A percentile compares a stretch with the other conserved stretches of the same genome.
Conservation (phyloP, 1,140 invertebrate genomes). For the Antheraea mylitta region DNA sequence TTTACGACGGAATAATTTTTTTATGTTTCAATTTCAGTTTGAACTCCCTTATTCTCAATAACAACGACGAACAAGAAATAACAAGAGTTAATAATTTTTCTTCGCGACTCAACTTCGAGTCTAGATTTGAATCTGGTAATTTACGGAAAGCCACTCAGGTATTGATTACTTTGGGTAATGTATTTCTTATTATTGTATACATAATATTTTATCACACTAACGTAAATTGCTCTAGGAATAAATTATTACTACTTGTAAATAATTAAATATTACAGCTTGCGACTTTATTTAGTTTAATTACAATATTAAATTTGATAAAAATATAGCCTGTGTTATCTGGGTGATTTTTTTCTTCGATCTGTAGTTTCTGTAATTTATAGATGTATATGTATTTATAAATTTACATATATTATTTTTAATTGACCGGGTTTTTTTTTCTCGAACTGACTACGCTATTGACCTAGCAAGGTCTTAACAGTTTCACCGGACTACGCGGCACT, state of each 20-base stretch:
- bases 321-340: too few relatives aligned
- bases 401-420: too few relatives aligned
- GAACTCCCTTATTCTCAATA: slow-evolving; percentile 65
- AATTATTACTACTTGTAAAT: not conserved
- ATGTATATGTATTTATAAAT: too few relatives aligned
- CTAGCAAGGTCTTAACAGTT: too few relatives aligned
- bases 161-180: slow-evolving; percentile 19
- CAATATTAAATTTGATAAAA: too few relatives aligned
- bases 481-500: too few relatives aligned
- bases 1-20: not conserved
- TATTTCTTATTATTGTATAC: not conserved
- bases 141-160: slow-evolving; percentile 93
- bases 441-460: too few relatives aligned
- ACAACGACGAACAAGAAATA: slow-evolving; percentile 82
- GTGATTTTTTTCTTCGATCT: too few relatives aligned
- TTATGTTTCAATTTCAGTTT: slow-evolving; percentile 37
- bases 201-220: not conserved
- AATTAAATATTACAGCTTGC: too few relatives aligned
- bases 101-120: slow-evolving; percentile 88
- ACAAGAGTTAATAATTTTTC: slow-evolving; percentile 72
- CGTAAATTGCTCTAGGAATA: not conserved
- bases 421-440: too few relatives aligned
- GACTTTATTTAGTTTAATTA: too few relatives aligned
- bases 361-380: too few relatives aligned
- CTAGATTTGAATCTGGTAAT: slow-evolving; percentile 95